Percentiles rank a stretch among this genome's conserved stretches.
Conservation (phyloP, 1,140 invertebrate species). For the Drosophila ogumai region DNA sequence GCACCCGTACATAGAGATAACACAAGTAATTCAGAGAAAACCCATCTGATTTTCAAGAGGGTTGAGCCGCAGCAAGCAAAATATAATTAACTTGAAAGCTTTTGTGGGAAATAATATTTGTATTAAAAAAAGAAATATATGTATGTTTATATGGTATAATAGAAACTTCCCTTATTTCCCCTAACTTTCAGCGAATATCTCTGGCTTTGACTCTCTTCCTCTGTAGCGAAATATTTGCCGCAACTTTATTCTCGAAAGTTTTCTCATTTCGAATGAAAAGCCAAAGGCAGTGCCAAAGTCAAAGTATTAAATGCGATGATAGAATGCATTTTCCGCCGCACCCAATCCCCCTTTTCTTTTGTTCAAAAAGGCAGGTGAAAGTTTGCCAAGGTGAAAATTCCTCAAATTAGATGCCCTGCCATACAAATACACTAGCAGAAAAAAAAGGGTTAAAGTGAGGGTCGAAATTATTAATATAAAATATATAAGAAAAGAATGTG, state of each 20-base stretch:
- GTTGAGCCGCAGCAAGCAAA: conserved; percentile 14
- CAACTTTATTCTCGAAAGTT: conserved; percentile 43
- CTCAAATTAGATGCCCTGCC: conserved; percentile 68
- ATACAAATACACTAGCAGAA: conserved; percentile 12
- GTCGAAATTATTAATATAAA: background rate
- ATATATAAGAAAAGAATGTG: background rate
- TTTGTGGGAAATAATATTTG: conserved; percentile 30
- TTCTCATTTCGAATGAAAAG: conserved; percentile 45
- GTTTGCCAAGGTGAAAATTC: conserved; percentile 70
- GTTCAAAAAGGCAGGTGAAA: conserved; percentile 35
- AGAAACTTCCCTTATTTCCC: background rate
- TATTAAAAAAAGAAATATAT: background rate
- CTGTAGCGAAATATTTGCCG: conserved; percentile 29
- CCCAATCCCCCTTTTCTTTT: conserved; percentile 5
- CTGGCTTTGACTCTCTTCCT: background rate
- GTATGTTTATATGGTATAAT: background rate
- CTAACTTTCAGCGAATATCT: conserved; percentile 14
- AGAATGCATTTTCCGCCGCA: conserved; percentile 55
- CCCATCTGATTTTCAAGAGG: conserved; percentile 44
- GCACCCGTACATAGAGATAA: conserved; percentile 38
- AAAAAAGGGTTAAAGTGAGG: background rate
- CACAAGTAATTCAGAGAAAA: conserved; percentile 28
- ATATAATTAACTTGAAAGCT: conserved; percentile 53
- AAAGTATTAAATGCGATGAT: conserved; percentile 57
- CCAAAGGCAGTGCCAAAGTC: conserved; percentile 42